Conservation (phyloP, 2,797 vertebrate species). For the Zalophus californianus region DNA sequence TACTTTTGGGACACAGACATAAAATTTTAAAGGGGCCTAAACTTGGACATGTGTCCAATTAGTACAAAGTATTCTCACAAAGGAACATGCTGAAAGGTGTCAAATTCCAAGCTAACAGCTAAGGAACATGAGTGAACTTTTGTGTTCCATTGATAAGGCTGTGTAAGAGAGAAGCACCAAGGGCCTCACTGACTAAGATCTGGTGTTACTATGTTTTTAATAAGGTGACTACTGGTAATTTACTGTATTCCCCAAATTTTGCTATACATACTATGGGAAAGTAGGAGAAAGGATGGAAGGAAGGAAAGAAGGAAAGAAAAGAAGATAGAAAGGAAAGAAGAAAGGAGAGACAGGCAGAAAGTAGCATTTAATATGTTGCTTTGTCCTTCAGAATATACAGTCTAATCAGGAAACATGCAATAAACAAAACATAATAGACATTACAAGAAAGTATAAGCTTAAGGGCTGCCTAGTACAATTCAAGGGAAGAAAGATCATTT, state of each 20-base stretch:
- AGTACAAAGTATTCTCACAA: background rate
- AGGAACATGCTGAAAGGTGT: background rate
- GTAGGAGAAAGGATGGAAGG: background rate
- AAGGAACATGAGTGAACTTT: background rate
- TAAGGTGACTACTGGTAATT: slow-evolving; percentile 24
- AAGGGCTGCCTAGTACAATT: background rate
- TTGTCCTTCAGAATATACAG: background rate
- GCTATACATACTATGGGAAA: background rate
- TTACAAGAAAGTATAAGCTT: background rate
- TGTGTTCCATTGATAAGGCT: background rate
- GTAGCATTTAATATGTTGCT: background rate
- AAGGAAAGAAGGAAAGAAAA: background rate
- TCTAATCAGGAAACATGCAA: background rate
- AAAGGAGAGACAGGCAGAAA: background rate
- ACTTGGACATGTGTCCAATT: background rate
- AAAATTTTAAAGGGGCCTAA: slow-evolving; percentile 23
- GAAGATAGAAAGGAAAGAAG: background rate
- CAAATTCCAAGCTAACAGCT: slow-evolving; percentile 25
- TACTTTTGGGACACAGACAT: background rate
- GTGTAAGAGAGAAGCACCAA: background rate
- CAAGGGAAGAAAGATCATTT: background rate
- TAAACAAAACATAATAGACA: background rate
- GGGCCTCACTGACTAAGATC: background rate
- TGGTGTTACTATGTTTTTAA: background rate
- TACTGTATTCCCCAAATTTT: background rate